Evolutionary conservation across 2,888 invertebrate genomes (phyloP).

Genomic region (Strigamia crassipes): DNA sequence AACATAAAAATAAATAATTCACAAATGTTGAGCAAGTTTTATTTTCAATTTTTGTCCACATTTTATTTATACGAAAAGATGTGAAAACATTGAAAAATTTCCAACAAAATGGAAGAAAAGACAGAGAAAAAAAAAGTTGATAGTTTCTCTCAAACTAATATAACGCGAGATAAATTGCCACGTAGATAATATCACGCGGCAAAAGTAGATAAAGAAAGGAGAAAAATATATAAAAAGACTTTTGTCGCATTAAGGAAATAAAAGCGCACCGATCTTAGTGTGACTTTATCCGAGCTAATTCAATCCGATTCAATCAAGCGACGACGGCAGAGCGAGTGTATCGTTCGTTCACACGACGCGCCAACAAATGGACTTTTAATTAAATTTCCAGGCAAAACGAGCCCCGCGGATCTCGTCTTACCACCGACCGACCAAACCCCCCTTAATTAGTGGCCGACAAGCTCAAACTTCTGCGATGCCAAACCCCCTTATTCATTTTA

Average conservation of each 20-base stretch:
- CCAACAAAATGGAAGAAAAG: neutral
- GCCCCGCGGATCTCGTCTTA: conserved; percentile 38
- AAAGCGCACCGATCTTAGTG: conserved; percentile 21
- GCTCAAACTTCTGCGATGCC: neutral
- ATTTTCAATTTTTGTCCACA: neutral
- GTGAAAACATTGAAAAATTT: neutral
- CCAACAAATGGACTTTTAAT: conserved; percentile 37
- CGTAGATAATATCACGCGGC: neutral
- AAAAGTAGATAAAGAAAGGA: no score
- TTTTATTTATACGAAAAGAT: neutral
- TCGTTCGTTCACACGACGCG: conserved; percentile 14
- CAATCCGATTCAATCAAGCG: conserved; percentile 38
- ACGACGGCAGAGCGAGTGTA: conserved; percentile 29
- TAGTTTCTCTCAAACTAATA: neutral
- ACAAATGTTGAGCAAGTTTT: neutral
- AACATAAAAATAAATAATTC: neutral
- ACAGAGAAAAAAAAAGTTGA: neutral
- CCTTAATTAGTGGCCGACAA: conserved; percentile 23
- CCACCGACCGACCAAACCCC: conserved; percentile 11
- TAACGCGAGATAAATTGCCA: neutral
- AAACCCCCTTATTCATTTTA: neutral
- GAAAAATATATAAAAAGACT: neutral
- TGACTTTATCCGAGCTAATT: conserved; percentile 28
- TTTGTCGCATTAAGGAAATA: conserved; percentile 28
- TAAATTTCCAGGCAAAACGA: conserved; percentile 40